A percentile compares a stretch with the other conserved stretches of the same genome.
phyloP scores from a whole-genome alignment of 2,113 vertebrate genomes.

The Pluvianellus socialis region DNA sequence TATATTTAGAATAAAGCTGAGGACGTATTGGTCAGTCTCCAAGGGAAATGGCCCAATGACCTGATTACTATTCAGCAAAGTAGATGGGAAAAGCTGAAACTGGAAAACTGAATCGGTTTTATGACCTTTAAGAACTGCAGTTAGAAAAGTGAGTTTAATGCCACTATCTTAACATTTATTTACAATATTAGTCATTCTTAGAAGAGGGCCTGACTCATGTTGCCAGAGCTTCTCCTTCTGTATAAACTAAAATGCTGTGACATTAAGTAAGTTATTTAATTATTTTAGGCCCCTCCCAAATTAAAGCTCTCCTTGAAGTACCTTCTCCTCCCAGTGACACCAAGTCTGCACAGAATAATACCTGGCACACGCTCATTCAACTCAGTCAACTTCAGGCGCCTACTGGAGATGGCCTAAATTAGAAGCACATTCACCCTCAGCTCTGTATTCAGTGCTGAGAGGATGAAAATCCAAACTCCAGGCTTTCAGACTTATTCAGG shows the following conservation, averaged over 20 bases:
- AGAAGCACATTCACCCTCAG: background rate
- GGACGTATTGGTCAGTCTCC: constrained; percentile 61
- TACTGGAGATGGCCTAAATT: background rate
- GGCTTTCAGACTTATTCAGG: background rate
- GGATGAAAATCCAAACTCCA: background rate
- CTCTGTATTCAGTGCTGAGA: background rate
- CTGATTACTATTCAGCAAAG: constrained; percentile 70
- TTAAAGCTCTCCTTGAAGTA: background rate
- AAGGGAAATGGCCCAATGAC: constrained; percentile 74
- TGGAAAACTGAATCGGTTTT: constrained; percentile 68
- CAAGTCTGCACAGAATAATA: constrained; percentile 11
- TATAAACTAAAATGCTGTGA: constrained; percentile 7
- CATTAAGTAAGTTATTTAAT: constrained; percentile 36
- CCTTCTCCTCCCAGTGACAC: constrained; percentile 59
- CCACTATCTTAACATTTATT: constrained; percentile 57
- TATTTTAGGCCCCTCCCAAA: constrained; percentile 43
- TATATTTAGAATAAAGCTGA: constrained; percentile 71
- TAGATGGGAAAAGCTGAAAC: constrained; percentile 66
- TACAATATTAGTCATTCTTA: constrained; percentile 59
- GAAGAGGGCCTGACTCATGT: constrained; percentile 31
- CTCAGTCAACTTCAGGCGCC: background rate
- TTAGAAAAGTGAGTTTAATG: constrained; percentile 61
- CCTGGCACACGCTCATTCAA: background rate
- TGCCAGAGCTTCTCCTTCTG: constrained; percentile 36
- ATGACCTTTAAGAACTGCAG: constrained; percentile 67